phyloP scores from a whole-genome alignment of 2,797 vertebrate genomes.

The Carapus acus region DNA sequence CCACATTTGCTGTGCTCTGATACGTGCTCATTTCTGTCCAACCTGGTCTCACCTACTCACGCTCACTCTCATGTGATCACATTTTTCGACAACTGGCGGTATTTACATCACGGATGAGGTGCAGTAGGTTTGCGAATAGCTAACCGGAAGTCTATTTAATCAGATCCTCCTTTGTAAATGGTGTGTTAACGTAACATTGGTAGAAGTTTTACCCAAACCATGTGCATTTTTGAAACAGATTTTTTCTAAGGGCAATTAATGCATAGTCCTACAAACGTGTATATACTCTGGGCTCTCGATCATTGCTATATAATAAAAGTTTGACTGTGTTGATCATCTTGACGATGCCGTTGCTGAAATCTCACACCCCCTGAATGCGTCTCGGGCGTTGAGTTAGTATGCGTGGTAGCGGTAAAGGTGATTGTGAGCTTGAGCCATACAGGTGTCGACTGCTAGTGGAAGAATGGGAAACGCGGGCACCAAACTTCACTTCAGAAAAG shows the following conservation, averaged over 20 bases:
- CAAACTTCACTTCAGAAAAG: slow-evolving; percentile 96
- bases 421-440: slow-evolving; percentile 26
- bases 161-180: slow-evolving; percentile 57
- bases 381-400: not conserved
- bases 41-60: too few relatives aligned
- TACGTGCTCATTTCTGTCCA: too few relatives aligned
- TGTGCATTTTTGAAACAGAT: too few relatives aligned
- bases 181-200: slow-evolving; percentile 6
- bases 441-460: slow-evolving; percentile 38
- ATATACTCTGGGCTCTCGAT: too few relatives aligned
- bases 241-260: too few relatives aligned
- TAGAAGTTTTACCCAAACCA: not conserved
- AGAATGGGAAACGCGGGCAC: slow-evolving; percentile 87
- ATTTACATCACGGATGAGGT: not conserved
- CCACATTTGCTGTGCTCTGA: too few relatives aligned
- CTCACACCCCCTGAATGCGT: slow-evolving; percentile 18
- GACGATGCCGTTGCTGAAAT: rapidly evolving
- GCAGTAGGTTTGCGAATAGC: slow-evolving; percentile 38
- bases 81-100: too few relatives aligned
- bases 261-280: too few relatives aligned
- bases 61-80: too few relatives aligned
- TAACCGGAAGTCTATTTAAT: slow-evolving; percentile 55
- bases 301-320: too few relatives aligned
- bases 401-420: slow-evolving; percentile 34
- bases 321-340: too few relatives aligned